Percentiles rank a stretch among this genome's conserved stretches.
These are phyloP conservation scores for Mayetiola destructor DNA, from an alignment of 2,888 invertebrate species.

Conservation along the genomic window DNA sequence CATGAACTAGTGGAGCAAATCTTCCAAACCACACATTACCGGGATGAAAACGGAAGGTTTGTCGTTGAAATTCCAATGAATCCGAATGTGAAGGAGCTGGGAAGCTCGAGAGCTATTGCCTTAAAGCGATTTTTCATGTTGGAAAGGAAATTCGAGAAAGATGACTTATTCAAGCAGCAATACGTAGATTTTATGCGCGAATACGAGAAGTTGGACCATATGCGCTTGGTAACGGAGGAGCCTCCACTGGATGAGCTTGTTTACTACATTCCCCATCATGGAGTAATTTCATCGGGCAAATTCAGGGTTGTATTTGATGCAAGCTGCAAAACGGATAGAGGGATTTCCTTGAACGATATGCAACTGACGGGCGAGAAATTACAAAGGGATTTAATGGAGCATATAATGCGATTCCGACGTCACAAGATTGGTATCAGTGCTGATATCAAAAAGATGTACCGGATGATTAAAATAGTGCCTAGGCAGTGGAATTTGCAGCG, in stretches of 20 bases:
- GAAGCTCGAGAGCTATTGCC: not conserved
- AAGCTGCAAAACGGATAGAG: not conserved
- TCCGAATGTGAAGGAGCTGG: not conserved
- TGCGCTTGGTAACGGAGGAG: not conserved
- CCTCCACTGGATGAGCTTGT: not conserved
- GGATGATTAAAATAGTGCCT: slow-evolving; percentile 11
- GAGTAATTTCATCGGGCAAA: not conserved
- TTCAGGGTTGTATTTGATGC: not conserved
- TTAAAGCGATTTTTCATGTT: not conserved
- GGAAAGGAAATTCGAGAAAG: not conserved
- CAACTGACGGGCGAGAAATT: slow-evolving; percentile 15
- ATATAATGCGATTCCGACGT: not conserved
- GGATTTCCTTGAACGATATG: slow-evolving; percentile 16
- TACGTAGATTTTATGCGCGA: not conserved
- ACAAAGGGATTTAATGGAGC: not conserved
- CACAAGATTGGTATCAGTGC: not conserved
- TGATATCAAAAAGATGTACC: slow-evolving; percentile 18
- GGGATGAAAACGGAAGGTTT: not conserved
- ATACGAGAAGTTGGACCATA: not conserved
- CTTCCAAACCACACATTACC: too few species aligned
- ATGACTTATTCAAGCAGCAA: not conserved
- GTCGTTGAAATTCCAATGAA: not conserved
- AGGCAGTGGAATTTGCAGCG: not conserved
- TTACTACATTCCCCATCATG: not conserved
- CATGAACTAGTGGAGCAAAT: too few species aligned